These are phyloP conservation scores for Alosa sapidissima DNA, from an alignment of 2,797 vertebrate genomes.

Conservation along the genomic window DNA sequence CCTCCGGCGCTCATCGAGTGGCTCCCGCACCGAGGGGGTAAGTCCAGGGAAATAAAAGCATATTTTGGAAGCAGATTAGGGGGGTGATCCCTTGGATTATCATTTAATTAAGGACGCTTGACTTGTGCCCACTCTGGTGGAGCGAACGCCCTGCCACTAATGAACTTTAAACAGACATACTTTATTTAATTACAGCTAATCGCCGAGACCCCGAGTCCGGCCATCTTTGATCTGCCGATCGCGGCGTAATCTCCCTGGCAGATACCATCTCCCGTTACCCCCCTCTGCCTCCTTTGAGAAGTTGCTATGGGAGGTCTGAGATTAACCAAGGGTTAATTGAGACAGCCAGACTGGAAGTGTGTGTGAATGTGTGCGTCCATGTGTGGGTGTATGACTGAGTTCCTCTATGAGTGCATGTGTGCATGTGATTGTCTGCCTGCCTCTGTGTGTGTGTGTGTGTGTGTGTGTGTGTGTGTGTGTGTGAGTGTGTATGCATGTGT, in stretches of 20 bases:
- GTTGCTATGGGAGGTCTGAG: constrained; percentile 85
- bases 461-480: neutral
- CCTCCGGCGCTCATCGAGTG: constrained; percentile 39
- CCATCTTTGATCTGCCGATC: constrained; percentile 94
- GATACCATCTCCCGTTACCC: constrained; percentile 86
- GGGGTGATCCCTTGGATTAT: constrained; percentile 93
- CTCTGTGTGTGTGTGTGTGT: constrained; percentile 28
- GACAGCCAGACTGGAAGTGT: constrained; percentile 70
- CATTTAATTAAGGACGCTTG: constrained; percentile 99
- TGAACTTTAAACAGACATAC: constrained; percentile 99
- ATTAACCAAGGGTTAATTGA: constrained; percentile 90
- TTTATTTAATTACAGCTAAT: constrained; percentile 99
- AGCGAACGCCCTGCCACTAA: constrained; percentile 95
- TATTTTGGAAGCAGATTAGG: constrained; percentile 96
- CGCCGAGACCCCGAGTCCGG: constrained; percentile 89
- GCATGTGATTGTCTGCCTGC: constrained; percentile 35
- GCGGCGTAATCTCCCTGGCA: constrained; percentile 93
- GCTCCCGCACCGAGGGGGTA: constrained; percentile 34
- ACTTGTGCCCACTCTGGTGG: constrained; percentile 97
- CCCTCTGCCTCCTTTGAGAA: constrained; percentile 82
- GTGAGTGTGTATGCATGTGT: constrained; percentile 34
- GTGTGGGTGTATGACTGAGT: constrained; percentile 37
- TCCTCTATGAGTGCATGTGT: constrained; percentile 26
- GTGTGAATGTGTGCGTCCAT: constrained; percentile 51
- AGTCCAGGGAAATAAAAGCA: constrained; percentile 72